A percentile compares a stretch with the other conserved stretches of the same genome.
phyloP scores from a whole-genome alignment of 2,797 vertebrate species.

The Helicolenus hilgendorfi region DNA sequence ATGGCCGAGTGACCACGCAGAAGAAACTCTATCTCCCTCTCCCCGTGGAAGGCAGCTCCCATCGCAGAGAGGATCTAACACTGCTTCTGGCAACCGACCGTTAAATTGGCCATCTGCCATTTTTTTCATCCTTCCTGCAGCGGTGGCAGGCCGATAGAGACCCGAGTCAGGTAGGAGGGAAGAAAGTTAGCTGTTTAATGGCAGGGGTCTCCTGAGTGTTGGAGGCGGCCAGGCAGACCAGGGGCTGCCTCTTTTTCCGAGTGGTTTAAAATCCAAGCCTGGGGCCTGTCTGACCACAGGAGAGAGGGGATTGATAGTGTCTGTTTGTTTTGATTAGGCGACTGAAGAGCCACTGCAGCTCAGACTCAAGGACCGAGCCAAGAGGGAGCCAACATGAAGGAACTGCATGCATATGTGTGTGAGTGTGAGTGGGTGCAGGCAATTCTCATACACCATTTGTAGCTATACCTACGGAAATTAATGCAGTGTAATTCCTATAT shows the following conservation, averaged over 20 bases:
- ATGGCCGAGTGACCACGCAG: conserved; percentile 46
- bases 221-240: conserved; percentile 17
- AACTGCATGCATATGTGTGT: not conserved
- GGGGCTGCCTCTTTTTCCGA: conserved; percentile 23
- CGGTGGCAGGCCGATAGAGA: conserved; percentile 23
- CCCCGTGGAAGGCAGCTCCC: conserved; percentile 39
- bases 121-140: conserved; percentile 37
- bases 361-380: conserved; percentile 30
- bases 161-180: conserved; percentile 35
- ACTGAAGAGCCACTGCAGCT: conserved; percentile 52
- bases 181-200: conserved; percentile 42
- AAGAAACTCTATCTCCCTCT: conserved; percentile 27
- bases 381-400: conserved; percentile 33
- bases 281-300: conserved; percentile 45
- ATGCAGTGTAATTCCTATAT: too few relatives aligned
- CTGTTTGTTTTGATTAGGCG: conserved; percentile 72
- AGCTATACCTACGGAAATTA: too few relatives aligned
- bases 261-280: conserved; percentile 46
- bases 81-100: conserved; percentile 62
- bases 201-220: conserved; percentile 51
- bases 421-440: not conserved
- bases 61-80: conserved; percentile 56
- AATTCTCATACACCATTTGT: too few relatives aligned
- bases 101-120: conserved; percentile 81
- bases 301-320: conserved; percentile 44